phyloP scores from a whole-genome alignment of 2,797 vertebrate species.

The Rhyacichthys aspro region DNA sequence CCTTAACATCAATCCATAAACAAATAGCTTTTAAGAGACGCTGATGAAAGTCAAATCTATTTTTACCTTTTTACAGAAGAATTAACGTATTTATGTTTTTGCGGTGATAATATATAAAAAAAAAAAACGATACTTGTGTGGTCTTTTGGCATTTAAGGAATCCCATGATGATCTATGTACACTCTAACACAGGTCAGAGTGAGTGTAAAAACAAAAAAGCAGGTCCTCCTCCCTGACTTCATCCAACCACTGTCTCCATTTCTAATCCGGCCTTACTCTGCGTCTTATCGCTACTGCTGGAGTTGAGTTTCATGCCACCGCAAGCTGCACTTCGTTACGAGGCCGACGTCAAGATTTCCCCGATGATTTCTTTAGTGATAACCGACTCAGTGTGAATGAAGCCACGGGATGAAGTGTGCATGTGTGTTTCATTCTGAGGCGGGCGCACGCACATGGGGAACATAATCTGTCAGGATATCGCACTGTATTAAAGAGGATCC shows the following conservation, averaged over 20 bases:
- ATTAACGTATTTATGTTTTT: too few relatives aligned
- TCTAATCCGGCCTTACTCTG: conserved; percentile 30
- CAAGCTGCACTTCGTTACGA: conserved; percentile 43
- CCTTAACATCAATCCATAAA: too few relatives aligned
- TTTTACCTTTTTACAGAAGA: too few relatives aligned
- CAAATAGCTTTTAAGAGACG: too few relatives aligned
- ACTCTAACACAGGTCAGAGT: conserved; percentile 1
- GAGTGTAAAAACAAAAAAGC: neutral
- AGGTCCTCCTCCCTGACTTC: neutral
- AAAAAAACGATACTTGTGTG: too few relatives aligned
- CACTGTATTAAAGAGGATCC: conserved; percentile 61
- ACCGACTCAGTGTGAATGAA: conserved; percentile 56
- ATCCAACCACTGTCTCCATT: conserved; percentile 16
- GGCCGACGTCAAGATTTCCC: conserved; percentile 41
- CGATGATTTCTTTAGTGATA: conserved; percentile 39
- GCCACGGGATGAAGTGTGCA: conserved; percentile 39
- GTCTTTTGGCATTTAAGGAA: neutral
- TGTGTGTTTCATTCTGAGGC: conserved; percentile 42
- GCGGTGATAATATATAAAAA: too few relatives aligned
- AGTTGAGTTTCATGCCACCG: conserved; percentile 32
- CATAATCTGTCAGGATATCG: conserved; percentile 63
- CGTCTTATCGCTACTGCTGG: conserved; percentile 24
- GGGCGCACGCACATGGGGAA: conserved; percentile 58
- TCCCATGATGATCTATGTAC: neutral
- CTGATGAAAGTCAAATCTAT: too few relatives aligned